These are phyloP conservation scores for Lasioglossum baleicum DNA, from an alignment of 1,140 invertebrate species.

Conservation along the genomic window DNA sequence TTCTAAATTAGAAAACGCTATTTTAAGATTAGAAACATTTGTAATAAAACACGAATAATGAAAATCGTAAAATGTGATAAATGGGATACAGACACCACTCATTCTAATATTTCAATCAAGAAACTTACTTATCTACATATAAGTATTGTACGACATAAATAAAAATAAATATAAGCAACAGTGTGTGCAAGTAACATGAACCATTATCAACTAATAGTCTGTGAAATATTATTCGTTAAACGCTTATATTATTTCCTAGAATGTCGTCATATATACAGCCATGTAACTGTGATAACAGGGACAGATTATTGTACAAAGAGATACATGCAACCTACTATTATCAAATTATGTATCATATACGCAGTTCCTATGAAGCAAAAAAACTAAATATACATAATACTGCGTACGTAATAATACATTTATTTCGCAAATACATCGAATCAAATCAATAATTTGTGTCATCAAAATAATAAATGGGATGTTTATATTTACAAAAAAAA, in stretches of 20 bases:
- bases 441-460: not conserved
- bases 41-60: not conserved
- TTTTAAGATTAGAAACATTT: no score
- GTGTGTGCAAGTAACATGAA: no score
- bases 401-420: not conserved
- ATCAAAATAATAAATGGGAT: not conserved
- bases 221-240: no score
- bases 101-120: not conserved
- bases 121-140: slow-evolving; percentile 8
- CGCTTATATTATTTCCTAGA: no score
- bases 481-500: slow-evolving; percentile 11
- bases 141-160: not conserved
- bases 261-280: slow-evolving; percentile 1
- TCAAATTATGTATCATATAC: not conserved
- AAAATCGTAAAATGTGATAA: not conserved
- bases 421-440: not conserved
- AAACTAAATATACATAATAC: no score
- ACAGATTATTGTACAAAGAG: not conserved
- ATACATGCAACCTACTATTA: not conserved
- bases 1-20: not conserved
- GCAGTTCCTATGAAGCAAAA: not conserved
- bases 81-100: not conserved
- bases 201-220: no score
- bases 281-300: not conserved
- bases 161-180: no score